Evolutionary conservation across 2,888 invertebrate genomes (phyloP).

Genomic region (Ecliptopera silaceata): DNA sequence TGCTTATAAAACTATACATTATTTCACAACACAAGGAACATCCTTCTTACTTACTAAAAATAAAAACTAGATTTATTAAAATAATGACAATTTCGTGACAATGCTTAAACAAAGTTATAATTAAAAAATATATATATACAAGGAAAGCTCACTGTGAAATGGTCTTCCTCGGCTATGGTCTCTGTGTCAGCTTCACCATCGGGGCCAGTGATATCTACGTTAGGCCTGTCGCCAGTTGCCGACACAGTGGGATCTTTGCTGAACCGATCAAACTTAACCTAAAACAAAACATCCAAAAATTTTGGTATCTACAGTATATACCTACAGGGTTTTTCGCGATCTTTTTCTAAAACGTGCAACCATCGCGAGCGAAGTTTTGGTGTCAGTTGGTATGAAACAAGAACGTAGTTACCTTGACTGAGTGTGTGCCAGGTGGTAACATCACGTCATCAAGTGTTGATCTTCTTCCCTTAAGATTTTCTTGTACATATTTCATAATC

Average conservation of each 20-base stretch:
- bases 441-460: conserved; percentile 28
- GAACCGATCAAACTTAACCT: conserved; percentile 50
- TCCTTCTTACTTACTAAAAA: too few species aligned
- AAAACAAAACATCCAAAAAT: conserved; percentile 25
- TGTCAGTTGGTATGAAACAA: too few species aligned
- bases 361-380: too few species aligned
- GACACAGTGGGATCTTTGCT: conserved; percentile 46
- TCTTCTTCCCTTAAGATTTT: conserved; percentile 43
- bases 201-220: conserved; percentile 43
- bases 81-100: too few species aligned
- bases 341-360: too few species aligned
- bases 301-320: too few species aligned
- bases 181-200: conserved; percentile 36
- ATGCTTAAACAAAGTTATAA: too few species aligned
- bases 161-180: conserved; percentile 34
- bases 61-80: too few species aligned
- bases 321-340: too few species aligned
- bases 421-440: conserved; percentile 35
- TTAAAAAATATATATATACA: not conserved
- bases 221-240: conserved; percentile 43
- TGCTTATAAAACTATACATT: too few species aligned
- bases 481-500: conserved; percentile 50
- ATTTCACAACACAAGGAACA: too few species aligned
- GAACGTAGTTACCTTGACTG: not conserved
- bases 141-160: conserved; percentile 42